Evolutionary conservation across 2,888 invertebrate species (phyloP).

Genomic region (Polymixis lichenea): DNA sequence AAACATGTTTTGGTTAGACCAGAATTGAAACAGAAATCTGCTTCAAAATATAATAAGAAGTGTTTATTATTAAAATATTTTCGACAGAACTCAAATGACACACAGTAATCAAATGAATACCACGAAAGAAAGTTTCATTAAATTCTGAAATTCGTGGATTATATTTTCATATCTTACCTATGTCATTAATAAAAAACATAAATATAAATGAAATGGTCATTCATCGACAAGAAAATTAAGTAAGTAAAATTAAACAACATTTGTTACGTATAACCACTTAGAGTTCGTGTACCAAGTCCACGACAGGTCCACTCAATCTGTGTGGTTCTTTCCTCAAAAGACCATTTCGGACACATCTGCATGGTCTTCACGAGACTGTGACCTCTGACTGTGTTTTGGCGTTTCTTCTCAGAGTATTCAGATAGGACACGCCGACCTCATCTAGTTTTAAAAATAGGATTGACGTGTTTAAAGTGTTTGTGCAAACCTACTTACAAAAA

Average conservation of each 20-base stretch:
- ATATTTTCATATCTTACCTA: too few species aligned
- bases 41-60: slow-evolving; percentile 29
- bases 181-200: too few species aligned
- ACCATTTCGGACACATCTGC: too few species aligned
- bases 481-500: too few species aligned
- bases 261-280: background rate
- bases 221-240: background rate
- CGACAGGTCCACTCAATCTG: too few species aligned
- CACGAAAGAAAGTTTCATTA: background rate
- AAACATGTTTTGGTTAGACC: slow-evolving; percentile 63
- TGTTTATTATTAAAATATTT: slow-evolving; percentile 34
- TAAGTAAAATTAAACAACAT: background rate
- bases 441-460: too few species aligned
- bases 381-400: too few species aligned
- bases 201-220: background rate
- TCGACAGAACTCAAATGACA: background rate
- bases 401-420: too few species aligned
- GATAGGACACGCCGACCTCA: too few species aligned
- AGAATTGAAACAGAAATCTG: slow-evolving; percentile 39
- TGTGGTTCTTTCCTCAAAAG: too few species aligned
- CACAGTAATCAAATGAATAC: background rate
- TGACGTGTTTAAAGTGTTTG: too few species aligned
- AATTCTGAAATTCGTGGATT: background rate
- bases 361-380: too few species aligned
- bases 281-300: background rate